Conservation (phyloP, 1,140 invertebrate species). For the Papilio dardanus region DNA sequence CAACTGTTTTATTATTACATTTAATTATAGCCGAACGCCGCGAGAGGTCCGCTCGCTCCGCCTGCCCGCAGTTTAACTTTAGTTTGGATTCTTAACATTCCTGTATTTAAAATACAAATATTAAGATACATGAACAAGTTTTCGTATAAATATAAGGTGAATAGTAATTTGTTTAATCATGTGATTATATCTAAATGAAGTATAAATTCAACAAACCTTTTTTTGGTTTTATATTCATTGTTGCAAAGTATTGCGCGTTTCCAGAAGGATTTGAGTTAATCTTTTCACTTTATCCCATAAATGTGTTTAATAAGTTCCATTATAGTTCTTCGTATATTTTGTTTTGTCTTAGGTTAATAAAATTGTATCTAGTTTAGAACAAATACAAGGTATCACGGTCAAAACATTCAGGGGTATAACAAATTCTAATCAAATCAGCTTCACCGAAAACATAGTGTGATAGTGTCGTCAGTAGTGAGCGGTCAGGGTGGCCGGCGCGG, state of each 20-base stretch:
- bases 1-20: conserved; percentile 33
- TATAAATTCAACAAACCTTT: too few species aligned
- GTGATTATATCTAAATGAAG: too few species aligned
- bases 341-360: too few species aligned
- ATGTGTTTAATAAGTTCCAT: too few species aligned
- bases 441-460: neutral
- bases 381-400: neutral
- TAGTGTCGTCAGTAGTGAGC: neutral
- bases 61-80: neutral
- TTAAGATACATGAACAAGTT: neutral
- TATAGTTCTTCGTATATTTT: too few species aligned
- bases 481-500: conserved; percentile 36
- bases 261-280: too few species aligned
- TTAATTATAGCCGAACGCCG: conserved; percentile 27
- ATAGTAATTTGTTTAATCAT: too few species aligned
- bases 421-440: conserved; percentile 24
- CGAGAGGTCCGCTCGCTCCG: neutral
- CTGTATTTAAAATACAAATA: neutral
- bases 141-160: too few species aligned
- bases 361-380: too few species aligned
- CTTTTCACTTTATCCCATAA: too few species aligned
- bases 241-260: too few species aligned
- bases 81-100: neutral
- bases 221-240: too few species aligned
- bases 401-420: neutral